Conservation (phyloP, 2,888 invertebrate genomes). For the Ernsta delagoae region DNA sequence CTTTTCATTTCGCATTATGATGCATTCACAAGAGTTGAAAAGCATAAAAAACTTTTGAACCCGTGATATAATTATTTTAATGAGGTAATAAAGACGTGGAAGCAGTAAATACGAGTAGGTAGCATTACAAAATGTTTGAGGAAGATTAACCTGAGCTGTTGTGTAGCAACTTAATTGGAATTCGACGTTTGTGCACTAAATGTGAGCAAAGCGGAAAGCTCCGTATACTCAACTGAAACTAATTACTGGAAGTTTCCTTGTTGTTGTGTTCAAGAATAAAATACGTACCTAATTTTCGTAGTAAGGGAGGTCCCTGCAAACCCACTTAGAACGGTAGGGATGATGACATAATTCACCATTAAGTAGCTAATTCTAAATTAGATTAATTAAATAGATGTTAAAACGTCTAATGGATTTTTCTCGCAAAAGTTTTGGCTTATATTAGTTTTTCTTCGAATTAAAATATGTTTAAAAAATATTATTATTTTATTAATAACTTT, state of each 20-base stretch:
- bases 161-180: conserved; percentile 4
- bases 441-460: no score
- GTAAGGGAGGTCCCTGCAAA: neutral
- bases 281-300: neutral
- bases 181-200: conserved; percentile 15
- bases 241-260: neutral
- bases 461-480: no score
- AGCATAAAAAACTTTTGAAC: conserved; percentile 4
- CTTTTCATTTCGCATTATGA: conserved; percentile 8
- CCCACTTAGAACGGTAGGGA: neutral
- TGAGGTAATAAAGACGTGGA: conserved; percentile 7
- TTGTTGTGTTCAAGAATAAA: neutral
- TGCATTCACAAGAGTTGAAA: conserved; percentile 5
- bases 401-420: no score
- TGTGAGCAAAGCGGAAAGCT: conserved; percentile 13
- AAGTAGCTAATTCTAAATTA: neutral
- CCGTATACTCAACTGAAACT: neutral
- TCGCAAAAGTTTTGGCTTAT: no score
- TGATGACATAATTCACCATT: conserved; percentile 1
- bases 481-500: no score
- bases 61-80: neutral
- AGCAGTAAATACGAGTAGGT: neutral
- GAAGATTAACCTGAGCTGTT: conserved; percentile 13
- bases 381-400: neutral
- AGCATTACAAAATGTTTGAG: conserved; percentile 9